Base-by-base conservation (phyloP, 2,113 vertebrate genomes). In the Apaloderma vittatum region DNA sequence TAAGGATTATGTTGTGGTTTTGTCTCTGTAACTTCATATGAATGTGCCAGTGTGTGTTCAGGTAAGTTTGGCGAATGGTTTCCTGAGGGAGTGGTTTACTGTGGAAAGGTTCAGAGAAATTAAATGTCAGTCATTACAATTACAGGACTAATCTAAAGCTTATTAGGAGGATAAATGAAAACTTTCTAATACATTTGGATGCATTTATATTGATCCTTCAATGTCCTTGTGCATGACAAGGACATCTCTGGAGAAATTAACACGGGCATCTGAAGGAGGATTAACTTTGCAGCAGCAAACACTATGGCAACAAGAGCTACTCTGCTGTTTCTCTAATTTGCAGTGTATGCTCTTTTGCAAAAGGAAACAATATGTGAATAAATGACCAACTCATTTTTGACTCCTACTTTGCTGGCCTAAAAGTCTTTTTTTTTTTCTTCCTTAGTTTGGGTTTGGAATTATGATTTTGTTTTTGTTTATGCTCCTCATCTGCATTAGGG, bases 341-440 rank as follows among this genome's bases (percentile, higher is more conserved):
- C 19, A 59, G 32, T 23, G 7, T 43, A 12, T 11, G 59, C 17
- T 26, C 67, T 52, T 91, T 51, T 91, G 55, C 63, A 88, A 81
- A 92, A 86, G 21, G 34, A 88, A 78, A 76, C 6, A 26, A 27
- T 8, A 37, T 32, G 15, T 43, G 43, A 89, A 57, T 32, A 57
- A 48, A 10, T 9, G 23, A 81, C 37, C 48, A 24, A 6, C 9
- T 78, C 6, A 46, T 22, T 37, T 77, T 23, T 79, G 80, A 83
- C 23, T 87, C 43, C 36, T 72, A 24, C 3, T 23, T 65, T 75
- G 26, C 61, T 9, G 5, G 18, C 15, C 81, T 55, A 80, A 37
- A 92, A 55, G 11, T 30, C 3, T 63, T 10, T 11, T 0, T 11
- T 0, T 11, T 19, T 24, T n/a, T 37, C 27, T 49, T 36, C 2